Evolutionary conservation across 1,140 invertebrate species (phyloP).

Genomic region (Drosophila kohkoa): DNA sequence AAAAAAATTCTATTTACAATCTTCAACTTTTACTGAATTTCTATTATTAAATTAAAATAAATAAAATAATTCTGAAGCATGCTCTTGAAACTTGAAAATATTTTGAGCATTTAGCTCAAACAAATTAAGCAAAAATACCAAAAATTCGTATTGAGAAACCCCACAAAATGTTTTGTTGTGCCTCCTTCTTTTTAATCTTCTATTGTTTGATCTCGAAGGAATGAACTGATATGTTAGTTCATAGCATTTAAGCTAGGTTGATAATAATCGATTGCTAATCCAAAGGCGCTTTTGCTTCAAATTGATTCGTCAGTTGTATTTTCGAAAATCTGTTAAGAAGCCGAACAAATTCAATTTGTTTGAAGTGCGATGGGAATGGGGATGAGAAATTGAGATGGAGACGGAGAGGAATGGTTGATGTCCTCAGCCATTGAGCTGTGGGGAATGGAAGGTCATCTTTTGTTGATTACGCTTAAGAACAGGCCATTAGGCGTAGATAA

Average conservation of each 20-base stretch:
- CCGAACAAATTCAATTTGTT: constrained; percentile 19
- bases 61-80: too few relatives aligned
- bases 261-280: constrained; percentile 8
- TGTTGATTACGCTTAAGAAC: constrained; percentile 15
- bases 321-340: constrained; percentile 13
- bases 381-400: too few relatives aligned
- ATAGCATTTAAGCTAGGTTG: neutral
- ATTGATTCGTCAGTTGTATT: constrained; percentile 1
- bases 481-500: constrained; percentile 18
- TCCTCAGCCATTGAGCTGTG: neutral
- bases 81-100: too few relatives aligned
- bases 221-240: neutral
- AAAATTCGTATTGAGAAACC: too few relatives aligned
- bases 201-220: neutral
- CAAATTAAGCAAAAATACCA: too few relatives aligned
- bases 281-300: neutral
- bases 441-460: constrained; percentile 6
- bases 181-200: too few relatives aligned
- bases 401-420: neutral
- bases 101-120: too few relatives aligned
- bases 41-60: too few relatives aligned
- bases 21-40: too few relatives aligned
- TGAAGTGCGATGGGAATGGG: neutral
- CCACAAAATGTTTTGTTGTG: too few relatives aligned
- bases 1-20: too few relatives aligned